Evolutionary conservation across 2,797 vertebrate genomes (phyloP).

Genomic region (Furcifer pardalis): DNA sequence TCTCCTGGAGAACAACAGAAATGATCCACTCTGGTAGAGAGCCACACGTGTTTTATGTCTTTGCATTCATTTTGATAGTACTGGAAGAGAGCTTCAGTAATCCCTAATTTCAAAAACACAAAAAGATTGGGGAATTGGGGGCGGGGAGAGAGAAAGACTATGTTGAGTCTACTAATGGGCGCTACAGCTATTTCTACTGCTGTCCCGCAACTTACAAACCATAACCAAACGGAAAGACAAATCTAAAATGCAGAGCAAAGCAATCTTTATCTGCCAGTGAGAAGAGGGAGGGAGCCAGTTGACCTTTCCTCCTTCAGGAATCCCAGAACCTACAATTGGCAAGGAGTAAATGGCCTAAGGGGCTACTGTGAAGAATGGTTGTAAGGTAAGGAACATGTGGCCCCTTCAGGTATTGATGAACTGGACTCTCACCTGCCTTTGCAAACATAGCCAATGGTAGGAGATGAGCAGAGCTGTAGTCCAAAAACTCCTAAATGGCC

Average conservation of each 20-base stretch:
- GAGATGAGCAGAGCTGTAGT: background rate
- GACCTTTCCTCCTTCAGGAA: no score
- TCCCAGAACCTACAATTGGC: no score
- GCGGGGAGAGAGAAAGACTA: background rate
- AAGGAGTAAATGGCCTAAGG: no score
- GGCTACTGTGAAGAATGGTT: no score
- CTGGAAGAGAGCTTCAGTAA: conserved; percentile 78
- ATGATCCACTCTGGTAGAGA: conserved; percentile 87
- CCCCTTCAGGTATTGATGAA: background rate
- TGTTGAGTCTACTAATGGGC: background rate
- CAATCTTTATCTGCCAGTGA: no score
- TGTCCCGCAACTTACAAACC: background rate
- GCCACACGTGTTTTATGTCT: conserved; percentile 86
- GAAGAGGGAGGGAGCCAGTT: no score
- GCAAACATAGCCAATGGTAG: background rate
- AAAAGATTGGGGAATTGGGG: background rate
- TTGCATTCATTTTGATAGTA: conserved; percentile 82
- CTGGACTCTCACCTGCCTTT: background rate
- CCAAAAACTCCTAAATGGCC: background rate
- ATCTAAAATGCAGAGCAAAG: background rate
- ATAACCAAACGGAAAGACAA: background rate
- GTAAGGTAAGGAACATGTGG: no score
- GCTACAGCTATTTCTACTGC: no score
- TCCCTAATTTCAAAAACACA: conserved; percentile 73
- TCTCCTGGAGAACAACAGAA: conserved; percentile 89